Evolutionary conservation across 2,888 invertebrate genomes (phyloP).

Genomic region (Drosophila quinaria): DNA sequence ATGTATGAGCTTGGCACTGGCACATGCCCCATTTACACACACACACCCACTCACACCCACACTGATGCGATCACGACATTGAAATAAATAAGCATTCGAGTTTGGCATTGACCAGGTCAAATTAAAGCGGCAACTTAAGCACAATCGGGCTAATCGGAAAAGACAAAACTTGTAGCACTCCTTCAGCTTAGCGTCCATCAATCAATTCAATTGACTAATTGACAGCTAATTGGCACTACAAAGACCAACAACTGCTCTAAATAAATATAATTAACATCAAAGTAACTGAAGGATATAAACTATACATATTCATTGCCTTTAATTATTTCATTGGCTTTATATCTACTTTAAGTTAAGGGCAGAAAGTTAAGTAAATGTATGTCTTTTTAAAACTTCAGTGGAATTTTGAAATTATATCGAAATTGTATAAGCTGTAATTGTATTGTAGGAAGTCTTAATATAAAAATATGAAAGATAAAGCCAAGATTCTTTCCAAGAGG

Average conservation of each 20-base stretch:
- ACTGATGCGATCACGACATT: constrained; percentile 63
- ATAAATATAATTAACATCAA: constrained; percentile 8
- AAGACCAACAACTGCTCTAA: constrained; percentile 7
- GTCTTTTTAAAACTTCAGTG: neutral
- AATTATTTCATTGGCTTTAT: neutral
- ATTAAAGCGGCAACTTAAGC: constrained; percentile 57
- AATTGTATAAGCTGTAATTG: neutral
- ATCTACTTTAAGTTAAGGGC: neutral
- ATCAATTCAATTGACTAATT: constrained; percentile 36
- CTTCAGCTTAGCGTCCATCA: constrained; percentile 49
- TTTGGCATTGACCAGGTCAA: constrained; percentile 67
- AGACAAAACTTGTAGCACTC: constrained; percentile 14
- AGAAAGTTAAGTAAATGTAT: neutral
- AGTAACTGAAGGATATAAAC: neutral
- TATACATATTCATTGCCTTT: neutral
- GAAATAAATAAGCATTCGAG: constrained; percentile 62
- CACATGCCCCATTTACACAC: neutral
- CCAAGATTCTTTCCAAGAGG: neutral
- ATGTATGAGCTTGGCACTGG: constrained; percentile 31
- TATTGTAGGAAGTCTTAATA: too few relatives aligned
- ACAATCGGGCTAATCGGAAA: constrained; percentile 14
- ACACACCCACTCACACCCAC: constrained; percentile 24
- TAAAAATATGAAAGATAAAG: neutral
- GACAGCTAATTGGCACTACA: constrained; percentile 29
- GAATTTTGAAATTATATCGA: neutral